These are phyloP conservation scores for Lasioglossum villosulum DNA, from an alignment of 2,888 invertebrate species.

Conservation along the genomic window DNA sequence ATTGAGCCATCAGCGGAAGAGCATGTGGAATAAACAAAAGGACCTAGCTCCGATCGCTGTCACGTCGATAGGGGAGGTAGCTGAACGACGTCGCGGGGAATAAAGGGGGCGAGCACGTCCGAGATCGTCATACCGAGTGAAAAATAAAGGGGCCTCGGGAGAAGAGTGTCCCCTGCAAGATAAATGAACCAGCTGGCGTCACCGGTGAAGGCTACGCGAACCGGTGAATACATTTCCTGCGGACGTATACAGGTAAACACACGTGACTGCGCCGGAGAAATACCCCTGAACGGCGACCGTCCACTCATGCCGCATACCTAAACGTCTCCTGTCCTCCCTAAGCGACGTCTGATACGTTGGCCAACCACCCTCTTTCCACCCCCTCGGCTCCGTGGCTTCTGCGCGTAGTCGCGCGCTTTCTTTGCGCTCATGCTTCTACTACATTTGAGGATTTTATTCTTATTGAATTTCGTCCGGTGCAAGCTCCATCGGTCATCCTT, in stretches of 20 bases:
- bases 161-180: conserved; percentile 64
- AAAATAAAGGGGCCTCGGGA: conserved; percentile 46
- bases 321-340: conserved; percentile 44
- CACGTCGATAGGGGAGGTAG: conserved; percentile 43
- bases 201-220: conserved; percentile 68
- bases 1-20: conserved; percentile 8
- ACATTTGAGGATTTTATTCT: not conserved
- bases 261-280: conserved; percentile 46
- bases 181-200: conserved; percentile 75
- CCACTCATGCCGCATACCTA: conserved; percentile 42
- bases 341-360: conserved; percentile 32
- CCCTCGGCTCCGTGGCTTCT: conserved; percentile 21
- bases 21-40: conserved; percentile 47
- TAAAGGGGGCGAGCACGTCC: conserved; percentile 48
- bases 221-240: conserved; percentile 72
- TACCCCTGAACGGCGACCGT: conserved; percentile 26
- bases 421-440: not conserved
- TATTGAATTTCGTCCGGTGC: conserved; percentile 1
- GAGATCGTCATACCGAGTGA: conserved; percentile 59
- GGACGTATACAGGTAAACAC: conserved; percentile 62
- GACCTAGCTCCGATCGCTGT: conserved; percentile 44
- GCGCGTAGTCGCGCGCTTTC: not conserved
- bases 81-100: conserved; percentile 35
- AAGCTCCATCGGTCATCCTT: not conserved
- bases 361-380: conserved; percentile 27